A percentile compares a stretch with the other conserved stretches of the same genome.
Conservation (phyloP, 1,140 invertebrate genomes). For the Lepeophtheirus salmonis region DNA sequence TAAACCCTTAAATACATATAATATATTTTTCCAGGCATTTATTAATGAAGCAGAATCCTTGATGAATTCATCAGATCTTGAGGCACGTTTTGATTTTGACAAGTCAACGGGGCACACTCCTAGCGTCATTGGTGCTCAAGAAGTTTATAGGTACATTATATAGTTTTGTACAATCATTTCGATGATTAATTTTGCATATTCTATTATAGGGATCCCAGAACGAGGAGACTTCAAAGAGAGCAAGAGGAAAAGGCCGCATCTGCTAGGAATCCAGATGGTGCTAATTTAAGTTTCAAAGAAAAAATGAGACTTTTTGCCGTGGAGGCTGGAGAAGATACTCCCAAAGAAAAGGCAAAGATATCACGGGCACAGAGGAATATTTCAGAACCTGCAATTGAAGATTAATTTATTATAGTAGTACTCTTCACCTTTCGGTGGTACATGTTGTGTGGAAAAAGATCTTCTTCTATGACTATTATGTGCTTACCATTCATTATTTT, state of each 20-base stretch:
- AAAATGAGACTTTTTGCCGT: constrained; percentile 95
- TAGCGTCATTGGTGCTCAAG: constrained; percentile 79
- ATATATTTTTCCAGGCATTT: constrained; percentile 42
- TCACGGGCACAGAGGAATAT: constrained; percentile 79
- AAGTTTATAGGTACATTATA: constrained; percentile 57
- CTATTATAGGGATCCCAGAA: constrained; percentile 50
- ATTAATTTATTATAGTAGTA: too few relatives aligned
- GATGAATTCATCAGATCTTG: constrained; percentile 40
- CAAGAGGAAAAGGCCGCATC: constrained; percentile 44
- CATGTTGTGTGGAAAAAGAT: too few relatives aligned
- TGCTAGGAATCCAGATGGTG: constrained; percentile 48
- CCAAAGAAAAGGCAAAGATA: constrained; percentile 77
- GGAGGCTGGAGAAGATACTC: constrained; percentile 68
- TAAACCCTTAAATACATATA: too few relatives aligned
- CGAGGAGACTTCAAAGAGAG: constrained; percentile 52
- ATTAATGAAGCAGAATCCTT: constrained; percentile 55
- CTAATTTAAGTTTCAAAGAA: constrained; percentile 77
- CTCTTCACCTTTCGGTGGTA: too few relatives aligned
- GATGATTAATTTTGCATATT: constrained; percentile 2
- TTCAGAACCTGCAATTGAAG: constrained; percentile 17
- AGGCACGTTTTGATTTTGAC: constrained; percentile 24
- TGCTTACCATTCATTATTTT: too few relatives aligned
- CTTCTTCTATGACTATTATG: too few relatives aligned
- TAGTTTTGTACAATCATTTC: neutral
- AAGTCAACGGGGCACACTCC: constrained; percentile 42